Evolutionary conservation across 2,113 vertebrate species (phyloP), one percentile per base, ranked within the genome.

Genomic region (Phycodurus eques): DNA sequence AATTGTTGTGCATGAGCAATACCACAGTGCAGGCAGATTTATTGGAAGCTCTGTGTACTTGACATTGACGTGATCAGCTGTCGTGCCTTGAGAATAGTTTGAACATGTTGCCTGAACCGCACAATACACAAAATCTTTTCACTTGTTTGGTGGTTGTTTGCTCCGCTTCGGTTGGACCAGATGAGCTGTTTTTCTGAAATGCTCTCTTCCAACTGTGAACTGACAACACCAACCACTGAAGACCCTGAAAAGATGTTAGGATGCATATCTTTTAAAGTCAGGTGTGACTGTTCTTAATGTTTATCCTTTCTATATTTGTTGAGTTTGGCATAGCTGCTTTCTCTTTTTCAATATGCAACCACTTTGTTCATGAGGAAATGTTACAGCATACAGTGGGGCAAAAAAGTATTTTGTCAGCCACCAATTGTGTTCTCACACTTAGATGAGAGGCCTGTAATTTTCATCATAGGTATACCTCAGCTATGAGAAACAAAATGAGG

Each of bases 271-370:
- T 83, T 76, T 72, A 67, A 88, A 84, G 79, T 87, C 82, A 81
- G 87, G 94, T 96, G 94, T 93, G 94, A 94, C 94, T 92, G 93
- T 94, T 95, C 94, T 80, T 85, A 80, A 88, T 80, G 85, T 91
- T 93, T 90, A 83, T 91, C 75, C 75, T 94, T 93, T 80, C 56
- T 94, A 92, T 90, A 93, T 93, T 92, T 94, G 94, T 95, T 95
- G 92, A 95, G 93, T 88, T 87, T 87, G 76, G 86, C 93, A 92
- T 96, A 97, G 96, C 95, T 97, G 97, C 96, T 98, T 98, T 94
- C 94, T 95, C 94, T 97, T 98, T 96, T 95, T 83, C 74, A 96
- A 97, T 98, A 98, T 98, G 97, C 96, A 99, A 98, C 96, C 96
- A 98, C 96, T 98, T 96, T 89, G 94, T 71, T 96, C 94, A 95